Conservation (phyloP, 2,888 invertebrate species). For the Eulithis prunata region DNA sequence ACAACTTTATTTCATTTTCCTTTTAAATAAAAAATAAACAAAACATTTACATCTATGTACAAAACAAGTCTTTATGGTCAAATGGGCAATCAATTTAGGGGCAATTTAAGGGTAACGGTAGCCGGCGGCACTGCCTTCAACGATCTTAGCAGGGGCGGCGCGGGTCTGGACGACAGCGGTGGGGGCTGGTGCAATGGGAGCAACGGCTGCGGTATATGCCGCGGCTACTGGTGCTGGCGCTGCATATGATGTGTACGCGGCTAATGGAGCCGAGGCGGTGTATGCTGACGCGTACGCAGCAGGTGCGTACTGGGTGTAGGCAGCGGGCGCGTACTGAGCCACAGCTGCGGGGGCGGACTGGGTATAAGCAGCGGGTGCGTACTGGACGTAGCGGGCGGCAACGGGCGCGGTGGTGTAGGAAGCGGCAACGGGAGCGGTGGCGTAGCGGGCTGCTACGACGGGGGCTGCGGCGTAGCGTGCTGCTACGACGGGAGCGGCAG, state of each 20-base stretch:
- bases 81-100: slow-evolving; percentile 56
- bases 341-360: slow-evolving; percentile 42
- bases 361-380: slow-evolving; percentile 47
- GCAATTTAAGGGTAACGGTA: slow-evolving; percentile 71
- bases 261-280: slow-evolving; percentile 32
- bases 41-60: slow-evolving; percentile 65
- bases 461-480: slow-evolving; percentile 48
- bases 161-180: slow-evolving; percentile 77
- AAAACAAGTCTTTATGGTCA: slow-evolving; percentile 68
- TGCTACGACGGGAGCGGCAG: slow-evolving; percentile 45
- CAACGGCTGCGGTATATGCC: slow-evolving; percentile 44
- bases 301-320: slow-evolving; percentile 41
- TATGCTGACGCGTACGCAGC: slow-evolving; percentile 44
- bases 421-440: slow-evolving; percentile 48
- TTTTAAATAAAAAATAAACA: slow-evolving; percentile 54
- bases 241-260: slow-evolving; percentile 39
- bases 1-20: slow-evolving; percentile 36
- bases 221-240: slow-evolving; percentile 42
- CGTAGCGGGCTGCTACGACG: slow-evolving; percentile 52
- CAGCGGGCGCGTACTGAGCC: slow-evolving; percentile 41
- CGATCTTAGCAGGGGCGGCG: slow-evolving; percentile 86
- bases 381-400: slow-evolving; percentile 46
- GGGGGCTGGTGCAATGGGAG: slow-evolving; percentile 40
- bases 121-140: slow-evolving; percentile 75
- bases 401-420: slow-evolving; percentile 44